These are phyloP conservation scores for Bujurquina vittata DNA, from an alignment of 2,113 vertebrate species.

Conservation along the genomic window DNA sequence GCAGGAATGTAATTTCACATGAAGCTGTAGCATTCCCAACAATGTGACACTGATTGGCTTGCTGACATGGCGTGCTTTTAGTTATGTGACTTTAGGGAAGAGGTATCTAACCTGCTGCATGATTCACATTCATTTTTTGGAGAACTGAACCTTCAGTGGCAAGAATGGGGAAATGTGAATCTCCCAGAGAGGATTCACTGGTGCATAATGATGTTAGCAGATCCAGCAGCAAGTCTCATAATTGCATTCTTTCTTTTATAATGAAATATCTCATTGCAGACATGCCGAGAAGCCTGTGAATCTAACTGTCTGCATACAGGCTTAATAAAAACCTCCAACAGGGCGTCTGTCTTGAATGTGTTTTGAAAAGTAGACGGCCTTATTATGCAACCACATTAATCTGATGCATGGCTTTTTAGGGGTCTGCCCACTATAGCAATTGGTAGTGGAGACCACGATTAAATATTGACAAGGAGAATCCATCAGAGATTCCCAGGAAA, in stretches of 20 bases:
- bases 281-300: background rate
- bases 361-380: background rate
- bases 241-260: conserved; percentile 39
- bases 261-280: conserved; percentile 30
- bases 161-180: conserved; percentile 15
- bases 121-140: background rate
- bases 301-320: conserved; percentile 15
- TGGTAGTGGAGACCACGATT: conserved; percentile 5
- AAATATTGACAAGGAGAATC: conserved; percentile 61
- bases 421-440: background rate
- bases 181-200: conserved; percentile 15
- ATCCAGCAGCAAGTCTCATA: conserved; percentile 29
- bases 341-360: background rate
- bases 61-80: background rate
- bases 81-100: background rate
- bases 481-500: conserved; percentile 38
- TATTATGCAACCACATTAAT: conserved; percentile 9
- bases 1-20: background rate
- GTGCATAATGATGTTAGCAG: conserved; percentile 46
- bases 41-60: conserved; percentile 15
- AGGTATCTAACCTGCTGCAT: background rate
- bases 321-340: background rate
- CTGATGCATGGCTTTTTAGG: conserved; percentile 6
- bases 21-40: background rate
- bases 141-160: background rate